A percentile compares a stretch with the other conserved stretches of the same genome.
These are phyloP conservation scores for Lacanobia wlatinum DNA, from an alignment of 2,888 invertebrate species.

Conservation along the genomic window DNA sequence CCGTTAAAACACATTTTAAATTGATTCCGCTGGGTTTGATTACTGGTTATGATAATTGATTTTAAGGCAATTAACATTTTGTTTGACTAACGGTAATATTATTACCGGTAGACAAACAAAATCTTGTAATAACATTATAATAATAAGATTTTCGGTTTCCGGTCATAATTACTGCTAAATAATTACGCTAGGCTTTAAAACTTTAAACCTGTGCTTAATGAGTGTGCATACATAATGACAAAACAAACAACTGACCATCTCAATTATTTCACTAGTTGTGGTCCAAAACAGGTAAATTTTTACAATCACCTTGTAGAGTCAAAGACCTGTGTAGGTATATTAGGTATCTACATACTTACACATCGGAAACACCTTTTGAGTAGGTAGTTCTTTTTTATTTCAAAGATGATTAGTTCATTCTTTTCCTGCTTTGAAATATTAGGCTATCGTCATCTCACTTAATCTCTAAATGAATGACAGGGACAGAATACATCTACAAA, in stretches of 20 bases:
- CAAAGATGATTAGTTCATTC: no score
- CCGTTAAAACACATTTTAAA: not conserved
- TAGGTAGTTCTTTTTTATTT: not conserved
- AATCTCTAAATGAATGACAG: constrained; percentile 7
- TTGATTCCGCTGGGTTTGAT: not conserved
- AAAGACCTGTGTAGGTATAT: constrained; percentile 9
- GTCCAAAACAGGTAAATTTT: not conserved
- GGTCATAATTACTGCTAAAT: not conserved
- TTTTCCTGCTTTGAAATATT: not conserved
- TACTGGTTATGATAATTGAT: not conserved
- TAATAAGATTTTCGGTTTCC: not conserved
- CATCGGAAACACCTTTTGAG: no score
- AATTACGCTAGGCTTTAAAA: not conserved
- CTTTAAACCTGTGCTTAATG: not conserved
- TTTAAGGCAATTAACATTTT: not conserved
- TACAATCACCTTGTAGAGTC: not conserved
- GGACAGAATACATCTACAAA: not conserved
- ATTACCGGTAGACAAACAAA: no score
- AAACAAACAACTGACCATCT: not conserved
- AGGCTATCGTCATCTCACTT: not conserved
- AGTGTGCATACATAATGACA: not conserved
- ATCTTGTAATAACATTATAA: no score
- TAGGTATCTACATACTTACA: not conserved
- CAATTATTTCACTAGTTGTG: not conserved
- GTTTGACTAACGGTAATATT: not conserved